phyloP scores from a whole-genome alignment of 2,797 vertebrate species.

The Pampus argenteus region DNA sequence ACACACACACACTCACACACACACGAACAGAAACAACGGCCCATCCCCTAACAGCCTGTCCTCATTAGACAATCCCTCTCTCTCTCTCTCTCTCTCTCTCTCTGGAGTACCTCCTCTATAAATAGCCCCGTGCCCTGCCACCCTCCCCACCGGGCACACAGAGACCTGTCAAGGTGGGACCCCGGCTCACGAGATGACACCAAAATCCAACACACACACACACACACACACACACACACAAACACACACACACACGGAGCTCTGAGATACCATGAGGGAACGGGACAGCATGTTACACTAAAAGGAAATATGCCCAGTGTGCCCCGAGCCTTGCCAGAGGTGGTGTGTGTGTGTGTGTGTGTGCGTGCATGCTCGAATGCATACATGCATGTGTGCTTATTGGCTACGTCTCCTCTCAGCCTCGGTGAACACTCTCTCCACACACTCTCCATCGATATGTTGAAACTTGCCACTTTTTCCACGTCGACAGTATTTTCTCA shows the following conservation, averaged over 20 bases:
- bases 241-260: constrained; percentile 15
- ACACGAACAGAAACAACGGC: constrained; percentile 65
- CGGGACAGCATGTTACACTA: constrained; percentile 60
- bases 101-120: constrained; percentile 73
- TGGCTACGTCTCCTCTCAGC: constrained; percentile 22
- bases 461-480: constrained; percentile 17
- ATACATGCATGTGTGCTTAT: constrained; percentile 45
- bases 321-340: constrained; percentile 71
- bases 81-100: constrained; percentile 60
- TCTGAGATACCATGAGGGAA: constrained; percentile 46
- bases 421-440: constrained; percentile 24
- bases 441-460: constrained; percentile 21
- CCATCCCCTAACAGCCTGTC: constrained; percentile 80
- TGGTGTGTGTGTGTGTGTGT: constrained; percentile 36
- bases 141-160: constrained; percentile 65
- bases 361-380: no score
- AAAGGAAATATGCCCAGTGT: constrained; percentile 68
- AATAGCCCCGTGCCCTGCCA: constrained; percentile 72
- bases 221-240: constrained; percentile 26
- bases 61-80: constrained; percentile 82
- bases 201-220: constrained; percentile 20
- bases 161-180: constrained; percentile 74
- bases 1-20: constrained; percentile 51
- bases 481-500: background rate
- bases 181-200: constrained; percentile 44